Conservation (phyloP, 2,113 vertebrate species). For the Natator depressus region DNA sequence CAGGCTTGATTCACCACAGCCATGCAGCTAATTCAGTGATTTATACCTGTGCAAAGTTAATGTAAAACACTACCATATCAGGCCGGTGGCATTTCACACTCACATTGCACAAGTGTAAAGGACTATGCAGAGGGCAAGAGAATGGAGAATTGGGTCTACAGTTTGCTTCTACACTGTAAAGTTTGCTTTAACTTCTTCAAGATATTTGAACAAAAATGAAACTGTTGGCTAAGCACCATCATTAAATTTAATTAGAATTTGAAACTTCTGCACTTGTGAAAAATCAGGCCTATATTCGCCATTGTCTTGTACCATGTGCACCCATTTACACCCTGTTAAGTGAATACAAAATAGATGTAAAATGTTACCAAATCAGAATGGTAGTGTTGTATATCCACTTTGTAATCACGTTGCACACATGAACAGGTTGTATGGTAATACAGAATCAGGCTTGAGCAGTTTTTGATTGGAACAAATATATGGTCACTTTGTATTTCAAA, state of each 20-base stretch:
- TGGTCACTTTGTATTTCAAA: neutral
- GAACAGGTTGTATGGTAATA: neutral
- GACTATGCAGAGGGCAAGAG: neutral
- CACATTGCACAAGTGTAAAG: neutral
- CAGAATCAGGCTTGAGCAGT: neutral
- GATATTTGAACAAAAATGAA: constrained; percentile 14
- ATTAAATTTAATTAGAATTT: neutral
- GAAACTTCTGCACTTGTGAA: neutral
- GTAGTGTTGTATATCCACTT: neutral
- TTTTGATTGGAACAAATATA: neutral
- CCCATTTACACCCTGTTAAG: neutral
- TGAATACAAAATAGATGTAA: neutral
- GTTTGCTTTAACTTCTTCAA: neutral
- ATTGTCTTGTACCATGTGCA: neutral
- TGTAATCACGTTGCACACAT: neutral
- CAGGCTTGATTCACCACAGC: neutral
- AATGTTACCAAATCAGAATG: neutral
- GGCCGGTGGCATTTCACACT: constrained; percentile 8
- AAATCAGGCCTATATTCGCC: constrained; percentile 35
- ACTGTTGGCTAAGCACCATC: constrained; percentile 7
- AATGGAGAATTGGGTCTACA: neutral
- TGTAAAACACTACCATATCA: neutral
- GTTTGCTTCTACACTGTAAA: neutral
- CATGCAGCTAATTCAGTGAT: neutral
- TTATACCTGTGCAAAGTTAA: neutral